A percentile compares a stretch with the other conserved stretches of the same genome.
Conservation (phyloP, 1,140 invertebrate species). For the Polyergus mexicanus region DNA sequence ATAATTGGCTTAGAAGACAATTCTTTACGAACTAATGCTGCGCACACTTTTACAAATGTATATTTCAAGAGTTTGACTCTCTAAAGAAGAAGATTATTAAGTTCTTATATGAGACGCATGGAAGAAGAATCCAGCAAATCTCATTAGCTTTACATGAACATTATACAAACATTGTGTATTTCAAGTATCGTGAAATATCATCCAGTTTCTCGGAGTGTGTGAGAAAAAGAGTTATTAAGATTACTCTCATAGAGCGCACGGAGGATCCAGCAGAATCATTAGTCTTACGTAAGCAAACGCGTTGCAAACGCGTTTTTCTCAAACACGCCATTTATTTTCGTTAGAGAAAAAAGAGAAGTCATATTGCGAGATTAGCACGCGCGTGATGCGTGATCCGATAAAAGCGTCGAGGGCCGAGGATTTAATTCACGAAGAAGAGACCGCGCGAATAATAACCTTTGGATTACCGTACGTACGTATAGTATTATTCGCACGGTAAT, state of each 20-base stretch:
- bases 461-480: not conserved
- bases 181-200: not conserved
- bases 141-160: not conserved
- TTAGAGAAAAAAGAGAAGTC: too few relatives aligned
- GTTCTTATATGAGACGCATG: not conserved
- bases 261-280: not conserved
- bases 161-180: not conserved
- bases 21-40: not conserved
- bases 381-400: too few relatives aligned
- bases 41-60: not conserved
- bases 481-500: slow-evolving; percentile 24
- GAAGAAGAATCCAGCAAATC: not conserved
- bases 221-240: not conserved
- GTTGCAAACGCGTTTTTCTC: not conserved
- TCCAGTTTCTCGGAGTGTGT: not conserved
- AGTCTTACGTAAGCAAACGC: not conserved
- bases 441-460: not conserved
- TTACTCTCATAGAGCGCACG: not conserved
- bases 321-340: not conserved
- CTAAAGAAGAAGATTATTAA: not conserved
- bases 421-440: not conserved
- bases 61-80: not conserved
- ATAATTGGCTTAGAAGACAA: not conserved
- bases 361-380: too few relatives aligned
- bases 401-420: too few relatives aligned